These are phyloP conservation scores for Helogale parvula DNA, from an alignment of 2,113 vertebrate genomes.

Conservation along the genomic window DNA sequence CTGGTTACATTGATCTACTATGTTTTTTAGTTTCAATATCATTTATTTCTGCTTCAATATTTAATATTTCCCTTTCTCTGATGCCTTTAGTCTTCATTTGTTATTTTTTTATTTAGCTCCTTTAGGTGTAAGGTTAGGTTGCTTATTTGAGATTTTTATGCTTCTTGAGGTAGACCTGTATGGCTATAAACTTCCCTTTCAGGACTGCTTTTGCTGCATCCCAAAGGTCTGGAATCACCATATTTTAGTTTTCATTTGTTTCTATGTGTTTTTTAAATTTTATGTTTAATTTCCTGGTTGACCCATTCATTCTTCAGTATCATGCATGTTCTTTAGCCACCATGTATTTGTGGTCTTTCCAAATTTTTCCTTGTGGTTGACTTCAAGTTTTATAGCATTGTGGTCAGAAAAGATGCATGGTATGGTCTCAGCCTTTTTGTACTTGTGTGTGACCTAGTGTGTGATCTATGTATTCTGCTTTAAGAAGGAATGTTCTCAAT, in stretches of 20 bases:
- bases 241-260: not conserved
- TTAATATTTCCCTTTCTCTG: not conserved
- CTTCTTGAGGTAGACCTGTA: not conserved
- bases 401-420: not conserved
- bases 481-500: not conserved
- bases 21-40: not conserved
- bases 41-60: not conserved
- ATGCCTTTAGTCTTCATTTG: not conserved
- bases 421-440: not conserved
- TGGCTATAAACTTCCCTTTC: not conserved
- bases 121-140: not conserved
- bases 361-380: not conserved
- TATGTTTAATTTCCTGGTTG: not conserved
- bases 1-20: not conserved
- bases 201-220: not conserved
- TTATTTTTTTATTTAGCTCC: not conserved
- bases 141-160: not conserved
- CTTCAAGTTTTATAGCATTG: not conserved
- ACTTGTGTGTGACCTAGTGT: not conserved
- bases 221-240: not conserved
- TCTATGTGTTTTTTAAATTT: not conserved
- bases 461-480: not conserved
- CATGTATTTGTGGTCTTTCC: not conserved
- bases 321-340: not conserved
- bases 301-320: not conserved